Conservation (phyloP, 2,797 vertebrate genomes). For the Tamandua tetradactyla region DNA sequence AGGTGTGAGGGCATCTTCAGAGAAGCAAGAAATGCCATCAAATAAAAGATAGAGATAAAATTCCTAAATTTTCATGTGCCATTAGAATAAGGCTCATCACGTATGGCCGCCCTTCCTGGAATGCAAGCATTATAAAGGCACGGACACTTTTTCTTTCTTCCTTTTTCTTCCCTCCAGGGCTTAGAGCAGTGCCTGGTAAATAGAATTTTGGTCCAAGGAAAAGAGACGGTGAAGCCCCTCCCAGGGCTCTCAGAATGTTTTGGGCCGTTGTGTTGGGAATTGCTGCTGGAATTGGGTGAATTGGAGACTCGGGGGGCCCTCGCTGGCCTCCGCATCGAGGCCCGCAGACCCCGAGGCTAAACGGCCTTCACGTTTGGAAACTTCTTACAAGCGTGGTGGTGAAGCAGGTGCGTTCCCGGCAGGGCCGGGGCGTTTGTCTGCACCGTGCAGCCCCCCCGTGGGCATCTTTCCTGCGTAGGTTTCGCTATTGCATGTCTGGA, state of each 20-base stretch:
- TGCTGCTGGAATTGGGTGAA: not conserved
- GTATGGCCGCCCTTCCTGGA: not conserved
- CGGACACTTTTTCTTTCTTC: not conserved
- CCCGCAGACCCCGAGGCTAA: not conserved
- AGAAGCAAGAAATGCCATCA: constrained; percentile 3
- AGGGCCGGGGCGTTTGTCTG: no score
- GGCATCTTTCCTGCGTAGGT: not conserved
- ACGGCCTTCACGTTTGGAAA: not conserved
- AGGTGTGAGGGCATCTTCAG: not conserved
- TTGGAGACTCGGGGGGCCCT: not conserved
- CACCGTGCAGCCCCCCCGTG: no score
- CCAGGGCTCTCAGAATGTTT: not conserved
- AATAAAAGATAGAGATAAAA: not conserved
- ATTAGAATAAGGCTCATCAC: not conserved
- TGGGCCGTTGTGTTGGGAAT: not conserved
- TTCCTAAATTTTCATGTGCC: not conserved
- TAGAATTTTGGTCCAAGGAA: not conserved
- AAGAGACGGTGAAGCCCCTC: not conserved
- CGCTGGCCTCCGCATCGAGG: not conserved
- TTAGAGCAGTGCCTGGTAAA: not conserved
- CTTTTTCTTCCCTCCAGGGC: not conserved
- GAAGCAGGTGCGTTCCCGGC: no score
- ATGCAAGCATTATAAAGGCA: not conserved
- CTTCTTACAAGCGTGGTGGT: not conserved
- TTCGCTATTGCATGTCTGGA: not conserved